A percentile compares a stretch with the other conserved stretches of the same genome.
These are phyloP conservation scores for Callaeas wilsoni DNA, from an alignment of 2,113 vertebrate species.

Conservation along the genomic window DNA sequence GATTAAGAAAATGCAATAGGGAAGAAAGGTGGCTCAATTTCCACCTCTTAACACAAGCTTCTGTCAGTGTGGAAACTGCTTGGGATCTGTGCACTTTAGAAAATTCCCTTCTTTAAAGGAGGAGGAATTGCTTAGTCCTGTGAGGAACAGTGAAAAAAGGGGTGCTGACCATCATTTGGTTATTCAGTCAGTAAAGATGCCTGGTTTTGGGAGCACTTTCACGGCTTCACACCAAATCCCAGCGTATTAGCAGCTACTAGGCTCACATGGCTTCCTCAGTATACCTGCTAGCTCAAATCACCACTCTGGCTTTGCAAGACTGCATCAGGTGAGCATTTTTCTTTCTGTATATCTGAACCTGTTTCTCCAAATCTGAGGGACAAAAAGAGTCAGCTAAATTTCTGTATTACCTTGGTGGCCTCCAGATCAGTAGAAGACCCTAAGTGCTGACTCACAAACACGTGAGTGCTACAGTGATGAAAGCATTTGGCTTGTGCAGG, in stretches of 20 bases:
- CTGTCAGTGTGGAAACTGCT: background rate
- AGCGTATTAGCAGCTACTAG: background rate
- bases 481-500: background rate
- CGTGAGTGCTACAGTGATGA: background rate
- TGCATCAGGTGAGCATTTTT: background rate
- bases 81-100: background rate
- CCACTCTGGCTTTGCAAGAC: background rate
- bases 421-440: background rate
- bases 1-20: background rate
- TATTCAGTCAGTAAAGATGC: background rate
- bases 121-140: background rate
- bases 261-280: background rate
- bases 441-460: background rate
- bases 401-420: background rate
- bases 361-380: background rate
- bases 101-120: background rate
- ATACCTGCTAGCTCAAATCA: background rate
- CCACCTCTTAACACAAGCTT: background rate
- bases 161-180: background rate
- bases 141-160: background rate
- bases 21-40: background rate
- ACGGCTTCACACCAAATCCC: background rate
- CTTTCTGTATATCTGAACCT: background rate
- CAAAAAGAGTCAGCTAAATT: background rate
- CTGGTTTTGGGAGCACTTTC: background rate